Percentiles rank a stretch among this genome's conserved stretches.
Conservation (phyloP, 1,140 invertebrate species). For the Bombus picipes region DNA sequence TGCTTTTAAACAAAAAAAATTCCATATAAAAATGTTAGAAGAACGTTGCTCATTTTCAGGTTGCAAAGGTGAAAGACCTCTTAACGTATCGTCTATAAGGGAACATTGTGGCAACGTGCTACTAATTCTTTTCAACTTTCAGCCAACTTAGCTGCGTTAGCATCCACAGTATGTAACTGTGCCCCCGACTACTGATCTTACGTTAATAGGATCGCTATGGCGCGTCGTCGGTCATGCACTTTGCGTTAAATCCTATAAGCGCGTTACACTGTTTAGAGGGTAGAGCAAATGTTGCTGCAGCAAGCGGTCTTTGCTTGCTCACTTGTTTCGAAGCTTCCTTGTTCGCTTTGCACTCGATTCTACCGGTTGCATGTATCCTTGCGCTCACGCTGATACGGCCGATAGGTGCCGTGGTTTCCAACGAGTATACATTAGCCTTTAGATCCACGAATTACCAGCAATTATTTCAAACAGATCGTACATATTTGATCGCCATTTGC, state of each 20-base stretch:
- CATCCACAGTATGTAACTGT: neutral
- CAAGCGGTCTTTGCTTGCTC: conserved; percentile 38
- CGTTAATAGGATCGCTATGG: conserved; percentile 34
- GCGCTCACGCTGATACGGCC: neutral
- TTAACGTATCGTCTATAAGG: neutral
- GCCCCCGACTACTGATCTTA: conserved; percentile 10
- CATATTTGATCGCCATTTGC: neutral
- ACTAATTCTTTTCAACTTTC: neutral
- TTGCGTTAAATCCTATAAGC: conserved; percentile 43
- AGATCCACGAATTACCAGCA: neutral
- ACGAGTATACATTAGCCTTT: neutral
- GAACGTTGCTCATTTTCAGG: neutral
- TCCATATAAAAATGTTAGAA: no score
- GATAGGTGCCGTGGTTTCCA: neutral
- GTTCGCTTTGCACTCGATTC: conserved; percentile 39
- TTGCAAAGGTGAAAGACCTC: no score
- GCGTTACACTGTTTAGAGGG: conserved; percentile 44
- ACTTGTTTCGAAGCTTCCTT: conserved; percentile 27
- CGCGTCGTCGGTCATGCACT: conserved; percentile 40
- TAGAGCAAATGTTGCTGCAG: conserved; percentile 48
- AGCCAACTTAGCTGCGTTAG: neutral
- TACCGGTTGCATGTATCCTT: conserved; percentile 1
- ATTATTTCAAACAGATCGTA: neutral
- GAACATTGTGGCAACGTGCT: no score
- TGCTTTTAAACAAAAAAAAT: no score